Evolutionary conservation across 1,140 invertebrate genomes (phyloP).

Genomic region (Drosophila repleta): DNA sequence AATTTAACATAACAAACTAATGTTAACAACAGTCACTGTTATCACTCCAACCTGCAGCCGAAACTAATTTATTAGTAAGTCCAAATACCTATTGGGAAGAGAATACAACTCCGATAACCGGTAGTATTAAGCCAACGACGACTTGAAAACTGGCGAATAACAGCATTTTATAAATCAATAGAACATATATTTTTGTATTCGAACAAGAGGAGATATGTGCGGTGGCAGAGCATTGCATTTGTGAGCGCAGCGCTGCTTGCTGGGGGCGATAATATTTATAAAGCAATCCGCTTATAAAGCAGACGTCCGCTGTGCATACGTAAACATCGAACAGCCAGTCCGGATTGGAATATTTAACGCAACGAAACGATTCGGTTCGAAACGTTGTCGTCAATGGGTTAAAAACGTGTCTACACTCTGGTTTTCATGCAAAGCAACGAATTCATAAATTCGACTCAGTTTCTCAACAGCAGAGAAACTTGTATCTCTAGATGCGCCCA

Average conservation of each 20-base stretch:
- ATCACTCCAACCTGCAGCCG: background rate
- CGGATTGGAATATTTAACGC: conserved; percentile 1
- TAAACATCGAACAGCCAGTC: background rate
- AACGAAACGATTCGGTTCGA: background rate
- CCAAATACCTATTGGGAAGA: conserved; percentile 8
- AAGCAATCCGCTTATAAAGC: conserved; percentile 3
- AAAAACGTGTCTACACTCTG: conserved; percentile 54
- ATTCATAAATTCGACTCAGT: conserved; percentile 41
- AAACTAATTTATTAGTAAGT: background rate
- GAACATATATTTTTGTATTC: background rate
- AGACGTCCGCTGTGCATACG: background rate
- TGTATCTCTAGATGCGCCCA: conserved; percentile 31
- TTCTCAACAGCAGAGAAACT: conserved; percentile 40
- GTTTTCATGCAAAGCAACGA: conserved; percentile 8
- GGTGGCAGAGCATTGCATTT: background rate
- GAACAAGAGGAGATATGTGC: background rate
- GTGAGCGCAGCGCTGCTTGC: background rate
- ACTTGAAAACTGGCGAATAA: background rate
- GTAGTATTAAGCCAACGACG: conserved; percentile 26
- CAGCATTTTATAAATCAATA: conserved; percentile 5
- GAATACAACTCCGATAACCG: conserved; percentile 50
- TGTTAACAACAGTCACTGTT: background rate
- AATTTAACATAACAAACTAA: background rate
- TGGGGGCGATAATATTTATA: conserved; percentile 2
- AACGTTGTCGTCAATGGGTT: conserved; percentile 42